These are phyloP conservation scores for Elmis aenea DNA, from an alignment of 2,888 invertebrate genomes.

Conservation along the genomic window DNA sequence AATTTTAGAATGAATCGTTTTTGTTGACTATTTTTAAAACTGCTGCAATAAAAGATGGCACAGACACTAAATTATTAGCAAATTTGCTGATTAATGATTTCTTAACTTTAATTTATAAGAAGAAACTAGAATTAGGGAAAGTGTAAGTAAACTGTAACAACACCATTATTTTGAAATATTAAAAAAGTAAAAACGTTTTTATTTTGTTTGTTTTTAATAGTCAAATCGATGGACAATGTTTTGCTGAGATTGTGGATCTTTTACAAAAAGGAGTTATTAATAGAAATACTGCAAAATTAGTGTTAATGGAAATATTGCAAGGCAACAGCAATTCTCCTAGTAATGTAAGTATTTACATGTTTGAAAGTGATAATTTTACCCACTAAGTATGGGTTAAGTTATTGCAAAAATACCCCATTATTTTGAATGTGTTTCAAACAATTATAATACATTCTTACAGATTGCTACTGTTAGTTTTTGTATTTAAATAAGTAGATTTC, in stretches of 20 bases:
- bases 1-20: constrained; percentile 53
- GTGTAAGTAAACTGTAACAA: constrained; percentile 57
- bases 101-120: constrained; percentile 61
- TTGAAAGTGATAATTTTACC: too few relatives aligned
- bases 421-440: too few relatives aligned
- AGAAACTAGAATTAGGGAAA: constrained; percentile 53
- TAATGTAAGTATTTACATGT: constrained; percentile 28
- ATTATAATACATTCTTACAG: too few relatives aligned
- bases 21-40: constrained; percentile 55
- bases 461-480: constrained; percentile 14
- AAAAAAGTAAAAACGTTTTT: too few relatives aligned
- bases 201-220: too few relatives aligned
- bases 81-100: constrained; percentile 69
- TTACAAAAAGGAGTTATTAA: constrained; percentile 11
- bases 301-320: constrained; percentile 12
- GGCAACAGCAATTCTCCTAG: constrained; percentile 5
- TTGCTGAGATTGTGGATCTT: constrained; percentile 10
- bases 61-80: constrained; percentile 56
- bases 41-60: constrained; percentile 45
- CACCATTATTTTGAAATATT: constrained; percentile 3
- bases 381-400: too few relatives aligned
- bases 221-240: constrained; percentile 4
- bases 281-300: constrained; percentile 6
- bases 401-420: too few relatives aligned
- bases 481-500: too few relatives aligned